Base-by-base conservation (phyloP, 2,888 invertebrate genomes). In the Xestoiulus laeticollis region DNA sequence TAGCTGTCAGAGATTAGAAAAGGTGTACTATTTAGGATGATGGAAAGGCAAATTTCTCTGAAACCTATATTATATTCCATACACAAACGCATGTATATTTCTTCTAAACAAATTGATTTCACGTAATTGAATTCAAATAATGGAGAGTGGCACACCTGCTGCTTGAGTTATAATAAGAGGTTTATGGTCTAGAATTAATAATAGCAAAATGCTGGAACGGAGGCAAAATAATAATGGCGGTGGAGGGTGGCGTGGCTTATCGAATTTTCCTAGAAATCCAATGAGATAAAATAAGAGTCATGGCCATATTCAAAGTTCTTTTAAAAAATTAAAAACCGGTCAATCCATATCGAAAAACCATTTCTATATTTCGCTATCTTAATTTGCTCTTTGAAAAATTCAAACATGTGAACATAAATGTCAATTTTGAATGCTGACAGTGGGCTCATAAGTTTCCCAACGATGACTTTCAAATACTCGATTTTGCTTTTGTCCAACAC, bases 41-140 rank as follows among this genome's bases (percentile, higher is more conserved):
- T 78, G 78, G 78, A 78, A 30, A 78, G 78, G 78, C 30, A 78
- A 78, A 78, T 78, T n/a, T 78, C 78, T 1, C 14, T 14, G 78
- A 78, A 78, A 30, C 78, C 14, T 30, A 14, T 14, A 78, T 78
- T 30, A 78, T 78, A 14, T 78, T 78, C 30, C 78, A 12, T 22
- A 1, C 59, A n/a, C 26, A 22, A 48, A 48, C 26, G 68, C 68
- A 68, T 68, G 68, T 30, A 30, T 30, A 78, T 78, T 78, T 78
- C 78, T 78, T 48, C 78, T 78, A 78, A 78, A 78, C 30, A 78
- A 78, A 78, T 78, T 78, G 78, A 78, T 78, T 78, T 78, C 78
- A 78, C 78, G 78, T 78, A 78, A 78, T 78, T 78, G 78, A 78
- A 78, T 78, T 78, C 78, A 78, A 78, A 78, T 78, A 78, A 78